Evolutionary conservation across 2,888 invertebrate species (phyloP).

Genomic region (Crocallis elinguaria): DNA sequence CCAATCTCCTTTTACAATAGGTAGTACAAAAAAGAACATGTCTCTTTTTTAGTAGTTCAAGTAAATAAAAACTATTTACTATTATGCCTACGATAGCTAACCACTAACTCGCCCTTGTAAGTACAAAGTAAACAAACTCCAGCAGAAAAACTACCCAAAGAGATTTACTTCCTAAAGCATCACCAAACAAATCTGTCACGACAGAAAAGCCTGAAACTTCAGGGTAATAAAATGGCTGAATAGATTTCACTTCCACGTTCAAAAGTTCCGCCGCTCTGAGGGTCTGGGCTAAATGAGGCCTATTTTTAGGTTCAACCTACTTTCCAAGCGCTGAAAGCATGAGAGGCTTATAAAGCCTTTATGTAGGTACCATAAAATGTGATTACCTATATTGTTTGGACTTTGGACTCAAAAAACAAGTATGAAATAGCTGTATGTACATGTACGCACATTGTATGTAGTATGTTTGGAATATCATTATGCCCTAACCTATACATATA

Average conservation of each 20-base stretch:
- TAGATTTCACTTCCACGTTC: constrained; percentile 18
- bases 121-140: background rate
- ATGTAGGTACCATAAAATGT: too few species aligned
- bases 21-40: too few species aligned
- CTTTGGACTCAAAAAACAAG: too few species aligned
- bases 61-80: too few species aligned
- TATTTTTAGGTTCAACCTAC: constrained; percentile 27
- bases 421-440: too few species aligned
- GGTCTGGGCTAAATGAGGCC: constrained; percentile 21
- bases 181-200: constrained; percentile 11
- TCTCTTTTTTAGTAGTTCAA: too few species aligned
- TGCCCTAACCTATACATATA: too few species aligned
- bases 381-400: too few species aligned
- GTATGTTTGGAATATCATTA: too few species aligned
- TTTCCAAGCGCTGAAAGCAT: constrained; percentile 12
- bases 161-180: constrained; percentile 9
- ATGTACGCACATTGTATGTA: too few species aligned
- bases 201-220: constrained; percentile 11
- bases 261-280: constrained; percentile 15
- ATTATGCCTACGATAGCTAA: too few species aligned
- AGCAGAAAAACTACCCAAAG: constrained; percentile 3
- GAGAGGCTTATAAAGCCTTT: background rate
- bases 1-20: too few species aligned
- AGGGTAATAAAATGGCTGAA: constrained; percentile 18
- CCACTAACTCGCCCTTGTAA: background rate